Base-by-base conservation (phyloP, 2,888 invertebrate species). In the Drosophila formosana region DNA sequence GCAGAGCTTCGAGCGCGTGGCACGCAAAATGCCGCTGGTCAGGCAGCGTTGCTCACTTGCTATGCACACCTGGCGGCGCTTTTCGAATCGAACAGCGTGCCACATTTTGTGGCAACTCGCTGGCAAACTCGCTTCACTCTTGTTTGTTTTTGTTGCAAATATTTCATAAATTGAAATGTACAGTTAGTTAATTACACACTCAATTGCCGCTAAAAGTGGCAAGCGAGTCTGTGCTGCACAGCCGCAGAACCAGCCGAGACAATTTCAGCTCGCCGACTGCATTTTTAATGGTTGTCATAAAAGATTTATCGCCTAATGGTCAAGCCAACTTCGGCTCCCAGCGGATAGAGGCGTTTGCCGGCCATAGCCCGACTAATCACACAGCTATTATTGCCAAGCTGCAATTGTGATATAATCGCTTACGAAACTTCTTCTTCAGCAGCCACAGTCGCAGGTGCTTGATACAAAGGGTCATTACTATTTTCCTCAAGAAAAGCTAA, bases 171-270 rank as follows among this genome's bases (percentile, higher is more conserved):
- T 89, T 87, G 85, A 85, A 84, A 87, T 87, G 80, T 84, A 89
- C 89, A 84, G 85, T 86, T 86, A 89, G 86, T 86, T 89, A 89
- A 85, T 89, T 85, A 89, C 82, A 82, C 81, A 75, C 84, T 80
- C 88, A 80, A 88, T 84, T 88, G 75, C 70, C 78, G 79, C 73
- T 72, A 85, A 82, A 82, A 88, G 85, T 64, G 82, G 80, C 86
- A 83, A 75, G 80, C 67, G 71, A 50, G 51, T 28, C 28, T 28
- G 28, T 28, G 28, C 2, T 28, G 30, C 30, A 43, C 26, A 26
- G 13, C 46, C 37, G 32, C 9, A 61, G 63, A 68, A 73, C 74
- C 72, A 65, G 80, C 47, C 55, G 49, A 43, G 69, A 37, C 80
- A 72, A 78, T 78, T 82, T 78, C 64, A 61, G 60, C 47, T 41